A percentile compares a stretch with the other conserved stretches of the same genome.
Conservation (phyloP, 2,888 invertebrate genomes). For the Monochamus alternatus region DNA sequence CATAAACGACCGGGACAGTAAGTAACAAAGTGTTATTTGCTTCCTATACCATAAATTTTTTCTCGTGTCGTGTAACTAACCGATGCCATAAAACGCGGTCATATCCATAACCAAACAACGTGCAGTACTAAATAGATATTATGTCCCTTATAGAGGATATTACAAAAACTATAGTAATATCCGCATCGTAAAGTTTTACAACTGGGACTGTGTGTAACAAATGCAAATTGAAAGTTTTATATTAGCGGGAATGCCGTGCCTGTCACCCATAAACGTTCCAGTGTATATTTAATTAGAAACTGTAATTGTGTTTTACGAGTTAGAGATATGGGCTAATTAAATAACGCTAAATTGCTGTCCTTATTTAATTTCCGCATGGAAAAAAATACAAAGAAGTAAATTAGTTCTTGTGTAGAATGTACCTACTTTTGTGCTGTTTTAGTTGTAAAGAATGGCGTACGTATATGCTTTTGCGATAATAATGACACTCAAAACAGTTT, state of each 20-base stretch:
- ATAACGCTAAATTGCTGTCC: constrained; percentile 14
- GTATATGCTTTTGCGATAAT: too few species aligned
- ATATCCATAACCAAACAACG: neutral
- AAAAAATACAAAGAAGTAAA: too few species aligned
- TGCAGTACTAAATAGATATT: constrained; percentile 5
- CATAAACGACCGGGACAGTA: neutral
- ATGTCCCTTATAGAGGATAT: neutral
- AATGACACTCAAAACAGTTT: too few species aligned
- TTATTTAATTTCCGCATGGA: constrained; percentile 1
- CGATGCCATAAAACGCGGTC: neutral
- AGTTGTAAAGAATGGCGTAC: too few species aligned
- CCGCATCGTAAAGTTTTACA: constrained; percentile 8
- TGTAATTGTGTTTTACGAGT: constrained; percentile 21
- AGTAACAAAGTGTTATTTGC: neutral
- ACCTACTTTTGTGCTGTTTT: too few species aligned
- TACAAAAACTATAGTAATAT: constrained; percentile 20
- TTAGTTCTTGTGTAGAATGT: too few species aligned
- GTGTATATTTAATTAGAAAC: constrained; percentile 25
- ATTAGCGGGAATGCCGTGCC: constrained; percentile 14
- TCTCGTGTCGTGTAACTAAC: neutral
- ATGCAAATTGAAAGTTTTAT: constrained; percentile 20
- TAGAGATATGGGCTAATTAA: constrained; percentile 5
- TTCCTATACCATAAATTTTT: constrained; percentile 7
- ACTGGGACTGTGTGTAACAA: constrained; percentile 3
- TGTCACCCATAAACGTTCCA: constrained; percentile 17